Evolutionary conservation across 1,140 invertebrate species (phyloP).

Genomic region (Scaptomyza montana): DNA sequence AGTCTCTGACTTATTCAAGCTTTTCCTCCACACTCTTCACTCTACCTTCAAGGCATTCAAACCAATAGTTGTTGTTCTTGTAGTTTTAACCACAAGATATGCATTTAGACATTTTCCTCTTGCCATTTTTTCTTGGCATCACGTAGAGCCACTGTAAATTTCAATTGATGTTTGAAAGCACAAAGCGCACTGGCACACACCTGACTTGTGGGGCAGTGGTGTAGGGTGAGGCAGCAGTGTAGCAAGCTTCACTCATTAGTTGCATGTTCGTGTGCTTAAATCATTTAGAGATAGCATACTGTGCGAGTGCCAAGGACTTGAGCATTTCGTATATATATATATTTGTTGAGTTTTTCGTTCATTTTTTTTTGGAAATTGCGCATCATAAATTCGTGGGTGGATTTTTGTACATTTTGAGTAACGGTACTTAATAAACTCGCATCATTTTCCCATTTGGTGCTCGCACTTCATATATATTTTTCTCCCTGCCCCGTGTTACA

Average conservation of each 20-base stretch:
- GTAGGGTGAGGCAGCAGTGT: background rate
- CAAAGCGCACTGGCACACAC: no score
- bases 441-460: conserved; percentile 78
- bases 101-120: background rate
- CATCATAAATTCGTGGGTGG: conserved; percentile 74
- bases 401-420: conserved; percentile 69
- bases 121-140: conserved; percentile 5
- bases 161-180: conserved; percentile 60
- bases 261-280: conserved; percentile 77
- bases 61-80: background rate
- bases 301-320: background rate
- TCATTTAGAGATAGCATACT: conserved; percentile 53
- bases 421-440: conserved; percentile 82
- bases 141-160: conserved; percentile 68
- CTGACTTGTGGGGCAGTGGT: background rate
- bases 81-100: background rate
- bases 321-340: conserved; percentile 54
- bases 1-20: background rate
- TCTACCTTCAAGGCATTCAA: background rate
- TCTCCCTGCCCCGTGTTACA: conserved; percentile 17
- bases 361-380: conserved; percentile 52
- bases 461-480: conserved; percentile 58
- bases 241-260: conserved; percentile 66
- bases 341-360: conserved; percentile 49
- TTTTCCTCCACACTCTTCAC: background rate